Evolutionary conservation across 2,888 invertebrate species (phyloP), one percentile per base, ranked within the genome.

Genomic region (Epinotia ramella): DNA sequence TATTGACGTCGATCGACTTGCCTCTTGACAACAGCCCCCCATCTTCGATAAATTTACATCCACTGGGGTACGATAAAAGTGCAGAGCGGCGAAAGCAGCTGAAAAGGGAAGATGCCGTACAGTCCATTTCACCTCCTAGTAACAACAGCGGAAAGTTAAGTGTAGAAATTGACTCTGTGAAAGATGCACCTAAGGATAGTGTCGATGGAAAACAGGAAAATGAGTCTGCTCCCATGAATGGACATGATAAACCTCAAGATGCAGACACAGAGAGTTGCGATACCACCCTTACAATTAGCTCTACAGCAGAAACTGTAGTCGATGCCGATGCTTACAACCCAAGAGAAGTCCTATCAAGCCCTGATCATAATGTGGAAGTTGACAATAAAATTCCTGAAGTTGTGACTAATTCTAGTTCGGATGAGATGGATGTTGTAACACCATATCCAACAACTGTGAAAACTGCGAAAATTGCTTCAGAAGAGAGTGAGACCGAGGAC

Each of bases 91-190:
- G 94, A 77, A 94, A 94, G 79, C 93, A 90, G 79, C 83, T 95
- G 68, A 94, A 93, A 85, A 85, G 95, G 77, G 95, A 94, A 86
- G 94, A 95, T 79, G 95, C 95, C n/a, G 87, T 95, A 73, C 95
- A 95, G 80, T 92, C 94, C 11, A 84, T 93, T 73, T 93, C 95
- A 6, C 95, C 95, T 4, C 92, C 92, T 2, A 94, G 91, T 81
- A 92, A 92, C 79, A 92, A 93, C 77, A 93, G 94, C 78, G 91
- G 91, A 9, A 94, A 93, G 83, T 83, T 91, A 74, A 95, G 94
- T 77, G 94, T 94, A 81, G 94, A 93, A 73, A 81, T 89, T 4
- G 93, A 94, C 77, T 94, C 93, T 16, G 84, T 88, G 0, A 90
- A 89, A 81, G 90, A 90, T 77, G 77, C 73, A 2, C 40, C 66